Evolutionary conservation across 2,888 invertebrate species (phyloP).

Genomic region (Dicyrtoma fusca): DNA sequence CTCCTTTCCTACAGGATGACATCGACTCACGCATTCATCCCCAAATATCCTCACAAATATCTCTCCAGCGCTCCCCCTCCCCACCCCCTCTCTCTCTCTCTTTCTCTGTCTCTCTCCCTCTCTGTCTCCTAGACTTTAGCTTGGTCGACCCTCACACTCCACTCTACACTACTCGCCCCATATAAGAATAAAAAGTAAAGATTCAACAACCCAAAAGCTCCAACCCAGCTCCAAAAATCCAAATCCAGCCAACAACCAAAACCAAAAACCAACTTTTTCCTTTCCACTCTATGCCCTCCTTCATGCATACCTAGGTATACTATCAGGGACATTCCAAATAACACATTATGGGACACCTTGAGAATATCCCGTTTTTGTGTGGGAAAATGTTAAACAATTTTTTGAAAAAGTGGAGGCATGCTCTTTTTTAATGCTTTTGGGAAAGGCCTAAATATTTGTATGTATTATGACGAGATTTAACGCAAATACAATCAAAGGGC

Average conservation of each 20-base stretch:
- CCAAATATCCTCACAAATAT: conserved; percentile 7
- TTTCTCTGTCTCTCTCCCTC: background rate
- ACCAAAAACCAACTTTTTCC: conserved; percentile 9
- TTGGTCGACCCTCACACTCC: background rate
- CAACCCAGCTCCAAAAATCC: too few relatives aligned
- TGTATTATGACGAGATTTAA: too few relatives aligned
- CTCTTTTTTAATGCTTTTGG: too few relatives aligned
- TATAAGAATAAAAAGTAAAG: conserved; percentile 25
- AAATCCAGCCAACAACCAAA: too few relatives aligned
- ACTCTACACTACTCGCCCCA: conserved; percentile 8
- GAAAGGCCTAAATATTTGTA: too few relatives aligned
- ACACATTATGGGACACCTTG: too few relatives aligned
- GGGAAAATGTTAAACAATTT: too few relatives aligned
- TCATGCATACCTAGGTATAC: background rate
- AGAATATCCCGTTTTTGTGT: too few relatives aligned
- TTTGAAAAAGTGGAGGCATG: too few relatives aligned
- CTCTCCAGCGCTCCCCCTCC: background rate
- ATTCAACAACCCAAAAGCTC: conserved; percentile 27
- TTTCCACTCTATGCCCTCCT: background rate
- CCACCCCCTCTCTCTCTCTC: background rate
- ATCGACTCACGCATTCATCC: conserved; percentile 25
- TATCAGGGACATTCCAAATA: too few relatives aligned
- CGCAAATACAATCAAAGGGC: too few relatives aligned
- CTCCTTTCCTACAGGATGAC: conserved; percentile 18
- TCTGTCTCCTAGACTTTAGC: background rate